These are phyloP conservation scores for Cairina moschata DNA, from an alignment of 2,113 vertebrate genomes.

Conservation along the genomic window DNA sequence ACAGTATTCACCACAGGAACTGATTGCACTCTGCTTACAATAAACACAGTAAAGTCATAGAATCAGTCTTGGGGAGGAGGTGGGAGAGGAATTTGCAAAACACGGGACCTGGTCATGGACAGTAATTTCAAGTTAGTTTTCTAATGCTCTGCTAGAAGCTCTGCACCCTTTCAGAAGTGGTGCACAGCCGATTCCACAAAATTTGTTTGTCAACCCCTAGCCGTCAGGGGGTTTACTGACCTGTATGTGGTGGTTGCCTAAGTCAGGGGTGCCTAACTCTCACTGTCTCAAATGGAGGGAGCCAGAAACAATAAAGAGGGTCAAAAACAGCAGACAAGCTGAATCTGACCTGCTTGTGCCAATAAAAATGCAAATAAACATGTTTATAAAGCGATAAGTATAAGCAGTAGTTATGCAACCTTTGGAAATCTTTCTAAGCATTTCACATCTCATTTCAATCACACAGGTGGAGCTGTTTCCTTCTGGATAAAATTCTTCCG, in stretches of 20 bases:
- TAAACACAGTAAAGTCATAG: neutral
- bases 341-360: neutral
- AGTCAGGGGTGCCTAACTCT: neutral
- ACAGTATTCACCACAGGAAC: neutral
- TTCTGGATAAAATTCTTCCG: neutral
- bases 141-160: neutral
- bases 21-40: neutral
- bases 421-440: neutral
- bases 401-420: neutral
- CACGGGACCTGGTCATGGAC: neutral
- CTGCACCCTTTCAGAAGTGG: neutral
- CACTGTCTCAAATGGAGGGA: neutral
- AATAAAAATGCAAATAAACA: neutral
- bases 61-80: neutral
- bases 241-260: rapidly evolving
- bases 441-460: neutral
- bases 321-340: neutral
- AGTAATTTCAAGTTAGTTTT: neutral
- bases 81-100: neutral
- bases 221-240: neutral
- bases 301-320: neutral
- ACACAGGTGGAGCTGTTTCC: slow-evolving; percentile 41
- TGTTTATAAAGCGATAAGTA: neutral
- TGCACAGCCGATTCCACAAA: rapidly evolving
- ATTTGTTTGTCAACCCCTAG: neutral